These are phyloP conservation scores for Xanthia icteritia DNA, from an alignment of 2,888 invertebrate species.

Conservation along the genomic window DNA sequence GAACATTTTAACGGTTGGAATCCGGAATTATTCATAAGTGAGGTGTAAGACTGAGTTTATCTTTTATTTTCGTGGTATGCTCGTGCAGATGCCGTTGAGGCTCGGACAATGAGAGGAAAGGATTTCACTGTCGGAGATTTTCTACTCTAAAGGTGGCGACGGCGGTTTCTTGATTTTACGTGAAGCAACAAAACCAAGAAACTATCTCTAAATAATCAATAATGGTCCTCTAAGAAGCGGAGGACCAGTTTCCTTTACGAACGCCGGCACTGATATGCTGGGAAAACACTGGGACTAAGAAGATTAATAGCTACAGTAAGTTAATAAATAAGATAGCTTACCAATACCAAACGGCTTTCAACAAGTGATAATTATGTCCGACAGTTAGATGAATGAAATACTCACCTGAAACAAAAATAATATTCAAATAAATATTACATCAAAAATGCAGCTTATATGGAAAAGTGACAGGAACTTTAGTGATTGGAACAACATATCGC, in stretches of 20 bases:
- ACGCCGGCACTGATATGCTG: constrained; percentile 33
- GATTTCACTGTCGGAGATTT: not conserved
- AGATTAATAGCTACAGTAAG: constrained; percentile 23
- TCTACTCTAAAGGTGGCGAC: not conserved
- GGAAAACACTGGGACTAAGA: constrained; percentile 5
- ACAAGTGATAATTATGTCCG: constrained; percentile 2
- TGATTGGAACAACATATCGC: not conserved
- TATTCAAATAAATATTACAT: not conserved
- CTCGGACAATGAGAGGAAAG: not conserved
- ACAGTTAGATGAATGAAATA: constrained; percentile 13
- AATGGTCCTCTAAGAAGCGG: constrained; percentile 17
- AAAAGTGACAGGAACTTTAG: not conserved
- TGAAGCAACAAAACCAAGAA: constrained; percentile 1
- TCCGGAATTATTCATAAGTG: constrained; percentile 38
- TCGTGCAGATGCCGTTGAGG: not conserved
- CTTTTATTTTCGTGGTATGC: constrained; percentile 2
- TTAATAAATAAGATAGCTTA: constrained; percentile 45
- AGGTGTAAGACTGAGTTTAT: not conserved
- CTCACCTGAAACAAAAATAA: constrained; percentile 54
- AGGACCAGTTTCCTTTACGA: constrained; percentile 51
- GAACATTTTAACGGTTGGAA: constrained; percentile 24
- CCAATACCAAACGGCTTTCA: constrained; percentile 37
- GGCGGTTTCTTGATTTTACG: constrained; percentile 4
- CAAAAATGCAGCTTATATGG: not conserved
- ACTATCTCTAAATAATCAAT: constrained; percentile 46